Conservation (phyloP, 2,113 vertebrate species). For the Pomatorhinus ruficollis region DNA sequence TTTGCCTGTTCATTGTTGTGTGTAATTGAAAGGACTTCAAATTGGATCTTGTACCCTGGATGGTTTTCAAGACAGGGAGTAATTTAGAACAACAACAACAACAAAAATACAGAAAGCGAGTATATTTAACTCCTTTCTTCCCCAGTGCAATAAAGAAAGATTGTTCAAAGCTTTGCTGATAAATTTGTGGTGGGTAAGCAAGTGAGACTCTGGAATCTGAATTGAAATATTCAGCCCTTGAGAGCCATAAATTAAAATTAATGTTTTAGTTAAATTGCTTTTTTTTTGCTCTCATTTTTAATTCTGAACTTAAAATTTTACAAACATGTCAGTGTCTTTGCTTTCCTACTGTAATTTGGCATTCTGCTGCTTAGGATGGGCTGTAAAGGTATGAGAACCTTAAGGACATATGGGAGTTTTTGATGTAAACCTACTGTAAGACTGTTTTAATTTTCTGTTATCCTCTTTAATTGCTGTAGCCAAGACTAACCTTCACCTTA, state of each 20-base stretch:
- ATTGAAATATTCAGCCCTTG: background rate
- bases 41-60: slow-evolving; percentile 10
- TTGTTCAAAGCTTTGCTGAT: background rate
- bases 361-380: background rate
- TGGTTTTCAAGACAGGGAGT: slow-evolving; percentile 15
- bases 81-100: background rate
- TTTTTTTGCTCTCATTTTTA: background rate
- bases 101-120: background rate
- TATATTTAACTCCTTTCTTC: slow-evolving; percentile 10
- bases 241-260: background rate
- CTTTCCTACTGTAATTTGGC: background rate
- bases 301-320: background rate
- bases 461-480: background rate
- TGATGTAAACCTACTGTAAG: background rate
- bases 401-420: background rate
- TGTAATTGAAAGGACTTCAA: slow-evolving; percentile 55
- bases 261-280: background rate
- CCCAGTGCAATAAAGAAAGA: background rate
- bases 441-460: background rate
- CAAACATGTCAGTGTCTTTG: background rate
- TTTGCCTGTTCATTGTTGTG: slow-evolving; percentile 44
- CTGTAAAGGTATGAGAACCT: background rate
- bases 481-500: background rate
- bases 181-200: background rate
- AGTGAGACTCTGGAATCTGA: background rate